Conservation (phyloP, 2,113 vertebrate genomes). For the Trogon melanurus region DNA sequence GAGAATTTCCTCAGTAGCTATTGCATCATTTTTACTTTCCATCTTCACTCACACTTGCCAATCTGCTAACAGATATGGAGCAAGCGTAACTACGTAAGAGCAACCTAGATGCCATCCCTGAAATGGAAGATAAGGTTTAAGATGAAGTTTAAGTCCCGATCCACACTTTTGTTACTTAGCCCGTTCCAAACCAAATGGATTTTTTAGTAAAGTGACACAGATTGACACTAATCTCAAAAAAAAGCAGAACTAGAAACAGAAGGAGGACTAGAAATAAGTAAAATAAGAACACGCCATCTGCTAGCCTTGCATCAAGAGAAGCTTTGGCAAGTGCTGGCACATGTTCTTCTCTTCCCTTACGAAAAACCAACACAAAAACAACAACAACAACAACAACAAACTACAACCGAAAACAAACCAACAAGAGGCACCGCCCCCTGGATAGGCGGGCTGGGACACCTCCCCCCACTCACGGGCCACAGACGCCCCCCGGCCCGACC, state of each 20-base stretch:
- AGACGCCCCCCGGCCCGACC: background rate
- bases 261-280: background rate
- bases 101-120: background rate
- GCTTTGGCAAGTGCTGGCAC: background rate
- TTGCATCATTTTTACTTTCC: background rate
- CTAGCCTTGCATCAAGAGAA: background rate
- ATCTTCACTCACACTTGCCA: background rate
- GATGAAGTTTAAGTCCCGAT: background rate
- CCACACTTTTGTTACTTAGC: rapidly evolving
- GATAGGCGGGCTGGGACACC: background rate
- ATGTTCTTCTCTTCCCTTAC: background rate
- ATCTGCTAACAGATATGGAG: background rate
- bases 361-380: background rate
- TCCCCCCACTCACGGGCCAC: background rate
- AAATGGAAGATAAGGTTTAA: background rate
- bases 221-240: background rate
- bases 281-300: background rate
- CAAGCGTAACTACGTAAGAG: background rate
- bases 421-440: background rate
- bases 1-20: background rate
- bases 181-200: background rate
- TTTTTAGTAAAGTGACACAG: rapidly evolving
- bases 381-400: background rate
- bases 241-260: background rate
- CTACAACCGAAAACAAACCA: background rate